Conservation (phyloP, 2,888 invertebrate genomes). For the Notodonta ziczac region DNA sequence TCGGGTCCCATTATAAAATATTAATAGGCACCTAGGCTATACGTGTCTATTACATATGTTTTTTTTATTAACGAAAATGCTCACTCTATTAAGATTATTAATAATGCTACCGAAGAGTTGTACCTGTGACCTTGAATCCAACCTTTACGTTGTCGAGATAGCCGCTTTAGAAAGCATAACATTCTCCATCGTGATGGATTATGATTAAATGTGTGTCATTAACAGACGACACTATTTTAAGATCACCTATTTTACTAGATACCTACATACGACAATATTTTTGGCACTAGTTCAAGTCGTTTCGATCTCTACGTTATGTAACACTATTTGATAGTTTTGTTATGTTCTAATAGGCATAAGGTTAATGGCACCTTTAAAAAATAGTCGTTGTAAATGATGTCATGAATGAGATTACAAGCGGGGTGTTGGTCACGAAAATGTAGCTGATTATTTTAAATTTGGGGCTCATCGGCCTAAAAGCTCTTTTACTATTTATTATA, state of each 20-base stretch:
- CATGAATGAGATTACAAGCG: slow-evolving; percentile 33
- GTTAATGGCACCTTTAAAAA: slow-evolving; percentile 33
- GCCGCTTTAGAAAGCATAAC: neutral
- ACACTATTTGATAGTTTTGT: slow-evolving; percentile 26
- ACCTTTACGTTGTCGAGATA: neutral
- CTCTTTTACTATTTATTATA: neutral
- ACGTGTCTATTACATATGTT: too few species aligned
- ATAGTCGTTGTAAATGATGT: slow-evolving; percentile 44
- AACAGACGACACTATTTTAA: slow-evolving; percentile 18
- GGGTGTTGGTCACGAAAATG: slow-evolving; percentile 19
- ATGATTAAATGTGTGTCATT: slow-evolving; percentile 6
- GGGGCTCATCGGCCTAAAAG: neutral
- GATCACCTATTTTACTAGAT: slow-evolving; percentile 3
- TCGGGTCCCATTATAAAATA: neutral
- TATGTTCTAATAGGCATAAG: slow-evolving; percentile 19
- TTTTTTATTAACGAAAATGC: too few species aligned
- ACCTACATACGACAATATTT: slow-evolving; percentile 13
- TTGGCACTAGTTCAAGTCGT: slow-evolving; percentile 35
- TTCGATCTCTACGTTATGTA: slow-evolving; percentile 21
- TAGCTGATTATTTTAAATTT: neutral
- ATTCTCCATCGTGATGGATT: slow-evolving; percentile 2
- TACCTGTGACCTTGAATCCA: neutral
- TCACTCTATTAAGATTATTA: too few species aligned
- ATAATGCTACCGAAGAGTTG: neutral
- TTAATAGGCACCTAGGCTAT: neutral